Evolutionary conservation across 2,113 vertebrate species (phyloP).

Genomic region (Hippocampus mohnikei): DNA sequence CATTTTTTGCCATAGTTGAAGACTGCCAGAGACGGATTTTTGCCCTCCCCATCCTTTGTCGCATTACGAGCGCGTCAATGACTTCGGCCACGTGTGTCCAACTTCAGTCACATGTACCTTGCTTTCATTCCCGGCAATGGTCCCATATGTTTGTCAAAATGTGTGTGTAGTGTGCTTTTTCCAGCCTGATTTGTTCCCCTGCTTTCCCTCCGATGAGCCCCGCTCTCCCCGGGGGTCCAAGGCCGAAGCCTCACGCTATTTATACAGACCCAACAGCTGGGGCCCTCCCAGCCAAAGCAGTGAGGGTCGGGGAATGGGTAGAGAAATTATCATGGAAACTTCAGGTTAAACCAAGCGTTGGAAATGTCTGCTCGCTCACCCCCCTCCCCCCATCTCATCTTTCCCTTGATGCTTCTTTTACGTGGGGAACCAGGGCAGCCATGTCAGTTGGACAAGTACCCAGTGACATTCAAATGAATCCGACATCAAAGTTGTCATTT

Average conservation of each 20-base stretch:
- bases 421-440: constrained; percentile 6
- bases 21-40: not conserved
- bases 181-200: constrained; percentile 72
- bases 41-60: constrained; percentile 16
- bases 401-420: constrained; percentile 22
- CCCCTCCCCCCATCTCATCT: not conserved
- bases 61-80: constrained; percentile 31
- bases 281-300: constrained; percentile 73
- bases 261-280: constrained; percentile 79
- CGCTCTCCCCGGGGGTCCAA: constrained; percentile 60
- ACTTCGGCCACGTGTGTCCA: constrained; percentile 66
- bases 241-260: constrained; percentile 71
- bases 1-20: not conserved
- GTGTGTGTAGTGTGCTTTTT: constrained; percentile 73
- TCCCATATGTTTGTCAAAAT: constrained; percentile 79
- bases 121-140: constrained; percentile 68
- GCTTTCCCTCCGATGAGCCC: constrained; percentile 70
- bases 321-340: constrained; percentile 69
- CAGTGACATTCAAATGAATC: constrained; percentile 9
- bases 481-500: constrained; percentile 5
- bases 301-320: constrained; percentile 48
- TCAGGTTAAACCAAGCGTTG: constrained; percentile 74
- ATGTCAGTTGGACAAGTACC: constrained; percentile 29
- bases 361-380: constrained; percentile 54
- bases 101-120: constrained; percentile 66